These are phyloP conservation scores for Linnaemya tessellans DNA, from an alignment of 2,888 invertebrate genomes.

Conservation along the genomic window DNA sequence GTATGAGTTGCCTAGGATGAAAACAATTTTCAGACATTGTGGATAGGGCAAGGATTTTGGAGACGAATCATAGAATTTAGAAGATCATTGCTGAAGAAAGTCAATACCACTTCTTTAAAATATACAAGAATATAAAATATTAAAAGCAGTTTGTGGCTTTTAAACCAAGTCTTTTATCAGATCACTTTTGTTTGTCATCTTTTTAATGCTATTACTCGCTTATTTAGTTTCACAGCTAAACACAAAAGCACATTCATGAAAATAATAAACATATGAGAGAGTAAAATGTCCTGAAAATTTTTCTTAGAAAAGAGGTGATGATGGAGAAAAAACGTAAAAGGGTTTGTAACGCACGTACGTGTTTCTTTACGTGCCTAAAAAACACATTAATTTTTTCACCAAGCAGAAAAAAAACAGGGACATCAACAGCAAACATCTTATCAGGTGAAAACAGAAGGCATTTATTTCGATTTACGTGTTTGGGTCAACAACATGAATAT, in stretches of 20 bases:
- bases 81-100: neutral
- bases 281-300: conserved; percentile 41
- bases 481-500: conserved; percentile 71
- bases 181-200: neutral
- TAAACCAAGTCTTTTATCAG: neutral
- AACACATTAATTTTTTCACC: conserved; percentile 29
- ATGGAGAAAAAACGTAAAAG: conserved; percentile 68
- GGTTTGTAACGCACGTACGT: conserved; percentile 67
- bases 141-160: neutral
- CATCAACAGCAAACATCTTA: conserved; percentile 65
- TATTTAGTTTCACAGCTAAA: conserved; percentile 6
- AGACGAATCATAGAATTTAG: no score
- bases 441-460: conserved; percentile 72
- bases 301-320: conserved; percentile 61
- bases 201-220: no score
- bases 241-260: conserved; percentile 1
- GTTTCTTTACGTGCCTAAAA: conserved; percentile 66
- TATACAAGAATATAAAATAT: no score
- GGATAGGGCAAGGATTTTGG: no score
- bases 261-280: conserved; percentile 41
- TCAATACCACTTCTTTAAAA: no score
- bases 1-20: no score
- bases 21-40: no score
- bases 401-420: conserved; percentile 16
- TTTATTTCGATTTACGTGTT: conserved; percentile 71